Evolutionary conservation across 2,888 invertebrate species (phyloP).

Genomic region (Hirtodrosophila histrioides): DNA sequence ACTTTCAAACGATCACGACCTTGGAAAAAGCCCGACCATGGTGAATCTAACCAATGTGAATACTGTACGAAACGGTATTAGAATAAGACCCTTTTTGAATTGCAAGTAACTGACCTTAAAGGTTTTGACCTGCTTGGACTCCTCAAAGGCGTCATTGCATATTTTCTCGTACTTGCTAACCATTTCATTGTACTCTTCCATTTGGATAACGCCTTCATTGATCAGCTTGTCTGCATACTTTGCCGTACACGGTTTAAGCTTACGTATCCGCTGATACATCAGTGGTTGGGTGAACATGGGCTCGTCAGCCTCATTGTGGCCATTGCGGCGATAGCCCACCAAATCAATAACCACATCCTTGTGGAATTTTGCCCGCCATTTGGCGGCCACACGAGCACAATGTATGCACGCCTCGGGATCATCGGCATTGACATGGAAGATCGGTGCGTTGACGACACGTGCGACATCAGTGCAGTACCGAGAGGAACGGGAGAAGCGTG

Average conservation of each 20-base stretch:
- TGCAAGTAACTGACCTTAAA: constrained; percentile 83
- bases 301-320: constrained; percentile 97
- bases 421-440: constrained; percentile 96
- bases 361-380: constrained; percentile 92
- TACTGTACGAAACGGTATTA: constrained; percentile 17
- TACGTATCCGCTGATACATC: constrained; percentile 94
- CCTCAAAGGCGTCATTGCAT: constrained; percentile 87
- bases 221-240: constrained; percentile 90
- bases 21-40: constrained; percentile 88
- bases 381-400: constrained; percentile 93
- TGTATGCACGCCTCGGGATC: constrained; percentile 95
- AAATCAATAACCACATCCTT: constrained; percentile 94
- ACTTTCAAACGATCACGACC: constrained; percentile 86
- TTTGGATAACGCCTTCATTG: constrained; percentile 88
- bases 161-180: constrained; percentile 80
- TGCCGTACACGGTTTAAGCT: constrained; percentile 86
- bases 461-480: constrained; percentile 96
- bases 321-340: constrained; percentile 92
- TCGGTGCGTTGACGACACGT: constrained; percentile 94
- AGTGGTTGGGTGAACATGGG: constrained; percentile 97
- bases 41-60: constrained; percentile 90
- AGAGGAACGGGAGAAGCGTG: constrained; percentile 91
- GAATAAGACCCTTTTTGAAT: no score
- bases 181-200: constrained; percentile 87
- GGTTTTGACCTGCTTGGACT: constrained; percentile 87